Evolutionary conservation across 53 echinoderm and acorn worm species (phyloP).

Genomic region (Holothuria leucospilota): DNA sequence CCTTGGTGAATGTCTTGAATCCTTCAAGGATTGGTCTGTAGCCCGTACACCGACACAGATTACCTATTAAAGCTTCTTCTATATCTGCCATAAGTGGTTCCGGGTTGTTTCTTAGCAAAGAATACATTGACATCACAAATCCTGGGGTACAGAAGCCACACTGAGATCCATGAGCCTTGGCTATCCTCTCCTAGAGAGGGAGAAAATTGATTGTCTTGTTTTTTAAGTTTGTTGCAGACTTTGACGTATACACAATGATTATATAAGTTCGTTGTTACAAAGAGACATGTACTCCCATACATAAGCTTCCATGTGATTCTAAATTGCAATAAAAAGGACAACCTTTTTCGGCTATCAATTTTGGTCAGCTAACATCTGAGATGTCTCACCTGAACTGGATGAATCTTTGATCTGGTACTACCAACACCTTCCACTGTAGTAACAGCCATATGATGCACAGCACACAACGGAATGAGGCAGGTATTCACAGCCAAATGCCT

Average conservation of each 20-base stretch:
- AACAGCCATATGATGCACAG: constrained; percentile 43
- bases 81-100: constrained; percentile 67
- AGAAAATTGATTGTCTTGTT: too few species aligned
- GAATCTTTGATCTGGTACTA: constrained; percentile 34
- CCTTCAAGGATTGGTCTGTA: constrained; percentile 82
- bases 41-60: constrained; percentile 80
- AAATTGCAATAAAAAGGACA: too few species aligned
- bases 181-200: constrained; percentile 52
- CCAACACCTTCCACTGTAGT: constrained; percentile 48
- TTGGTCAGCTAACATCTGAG: too few species aligned
- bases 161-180: constrained; percentile 79
- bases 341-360: too few species aligned
- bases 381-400: constrained; percentile 41
- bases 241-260: too few species aligned
- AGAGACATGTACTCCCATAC: too few species aligned
- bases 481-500: constrained; percentile 38
- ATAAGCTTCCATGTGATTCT: too few species aligned
- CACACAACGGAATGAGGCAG: constrained; percentile 23
- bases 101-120: constrained; percentile 74
- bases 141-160: constrained; percentile 89
- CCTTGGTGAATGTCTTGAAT: constrained; percentile 74
- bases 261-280: too few species aligned
- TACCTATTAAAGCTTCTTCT: constrained; percentile 66
- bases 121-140: constrained; percentile 81
- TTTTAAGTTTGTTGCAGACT: too few species aligned